These are phyloP conservation scores for Bambusicola thoracicus DNA, from an alignment of 2,113 vertebrate species.

Conservation along the genomic window DNA sequence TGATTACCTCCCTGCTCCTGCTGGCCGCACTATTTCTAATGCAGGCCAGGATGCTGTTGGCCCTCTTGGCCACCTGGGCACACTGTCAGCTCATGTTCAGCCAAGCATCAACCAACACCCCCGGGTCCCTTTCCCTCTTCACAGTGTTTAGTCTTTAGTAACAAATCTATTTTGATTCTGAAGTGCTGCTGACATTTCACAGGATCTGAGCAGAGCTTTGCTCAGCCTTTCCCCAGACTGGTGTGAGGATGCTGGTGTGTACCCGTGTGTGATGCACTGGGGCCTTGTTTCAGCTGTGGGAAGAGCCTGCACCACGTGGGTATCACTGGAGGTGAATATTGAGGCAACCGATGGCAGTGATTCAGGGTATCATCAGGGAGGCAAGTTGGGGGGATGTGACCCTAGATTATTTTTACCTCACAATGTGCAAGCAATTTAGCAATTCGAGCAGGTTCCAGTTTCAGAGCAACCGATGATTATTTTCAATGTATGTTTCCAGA, in stretches of 20 bases:
- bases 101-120: too few species aligned
- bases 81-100: too few species aligned
- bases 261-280: neutral
- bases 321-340: neutral
- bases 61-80: too few species aligned
- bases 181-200: neutral
- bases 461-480: neutral
- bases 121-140: too few species aligned
- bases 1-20: too few species aligned
- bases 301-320: neutral
- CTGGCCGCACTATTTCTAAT: too few species aligned
- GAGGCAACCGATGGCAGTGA: neutral
- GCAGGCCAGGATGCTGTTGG: too few species aligned
- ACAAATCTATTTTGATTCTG: neutral
- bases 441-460: neutral
- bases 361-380: neutral
- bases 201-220: neutral
- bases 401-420: neutral
- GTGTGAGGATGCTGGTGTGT: neutral
- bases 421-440: neutral
- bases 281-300: neutral
- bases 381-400: neutral
- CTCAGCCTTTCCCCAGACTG: neutral
- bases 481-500: constrained; percentile 1
- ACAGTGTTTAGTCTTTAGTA: neutral